Base-by-base conservation (phyloP, 2,888 invertebrate genomes). In the Conus canariensis region DNA sequence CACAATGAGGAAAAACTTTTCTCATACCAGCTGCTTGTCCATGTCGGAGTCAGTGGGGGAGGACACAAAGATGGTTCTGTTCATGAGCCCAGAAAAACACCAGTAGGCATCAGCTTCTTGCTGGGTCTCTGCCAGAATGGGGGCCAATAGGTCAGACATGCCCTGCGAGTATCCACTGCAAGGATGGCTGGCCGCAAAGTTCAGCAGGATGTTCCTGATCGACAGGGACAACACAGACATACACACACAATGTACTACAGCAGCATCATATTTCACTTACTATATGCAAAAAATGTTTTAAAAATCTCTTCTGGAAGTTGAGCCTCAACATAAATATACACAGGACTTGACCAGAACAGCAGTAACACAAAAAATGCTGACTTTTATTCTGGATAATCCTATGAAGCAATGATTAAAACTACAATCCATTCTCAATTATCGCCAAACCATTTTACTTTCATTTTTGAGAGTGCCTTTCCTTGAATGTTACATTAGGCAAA, bases 11-110 rank as follows among this genome's bases (percentile, higher is more conserved):
- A n/a, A 77, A n/a, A 30, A 77, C 25, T 14, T 25, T 80, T 80
- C 14, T 19, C 96, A 96, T 96, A 98, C 98, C 95, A 99, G 97
- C 95, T 99, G 99, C 94, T 98, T 97, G 95, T 99, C 99, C 98
- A 99, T 99, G 95, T 99, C 99, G 95, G 98, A 97, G 96, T 99
- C 99, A 7, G 98, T 98, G 1, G 99, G 99, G 0, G 98, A 98
- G 94, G 98, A 98, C 0, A 99, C 98, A 95, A 99, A 99, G 93
- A 99, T 98, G 0, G 99, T 98, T 89, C 96, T 95, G 93, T 96
- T 96, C 96, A 97, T 97, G 87, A 97, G 95, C 25, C 97, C 97
- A 14, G 94, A 95, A 93, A 97, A 97, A 93, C 97, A 97, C 96
- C 97, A 97, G 94, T 96, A 97, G 16, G 97, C 95, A 91, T 96